Evolutionary conservation across 2,797 vertebrate species (phyloP).

Genomic region (Falco concolor): DNA sequence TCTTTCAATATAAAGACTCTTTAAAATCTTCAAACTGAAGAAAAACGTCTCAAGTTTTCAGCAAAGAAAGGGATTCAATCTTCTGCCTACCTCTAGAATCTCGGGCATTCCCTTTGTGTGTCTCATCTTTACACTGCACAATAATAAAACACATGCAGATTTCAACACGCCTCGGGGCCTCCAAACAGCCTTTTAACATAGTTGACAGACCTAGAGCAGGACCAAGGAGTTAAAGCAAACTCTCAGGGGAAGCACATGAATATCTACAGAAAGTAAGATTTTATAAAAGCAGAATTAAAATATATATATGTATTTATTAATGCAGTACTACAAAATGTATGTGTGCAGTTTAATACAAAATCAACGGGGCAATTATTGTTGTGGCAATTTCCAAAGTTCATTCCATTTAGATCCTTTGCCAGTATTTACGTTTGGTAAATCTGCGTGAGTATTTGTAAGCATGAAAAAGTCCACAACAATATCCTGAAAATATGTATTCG

Average conservation of each 20-base stretch:
- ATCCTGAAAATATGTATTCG: neutral
- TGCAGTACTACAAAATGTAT: neutral
- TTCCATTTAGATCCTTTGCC: neutral
- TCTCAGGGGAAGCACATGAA: neutral
- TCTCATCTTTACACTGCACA: neutral
- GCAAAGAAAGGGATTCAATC: neutral
- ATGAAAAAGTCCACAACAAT: neutral
- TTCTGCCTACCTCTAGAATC: neutral
- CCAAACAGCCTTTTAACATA: neutral
- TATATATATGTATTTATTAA: neutral
- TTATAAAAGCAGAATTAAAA: neutral
- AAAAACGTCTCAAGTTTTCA: neutral
- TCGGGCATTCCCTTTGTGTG: fast-evolving
- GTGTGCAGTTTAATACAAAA: neutral
- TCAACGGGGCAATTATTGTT: neutral
- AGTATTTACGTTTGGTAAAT: neutral
- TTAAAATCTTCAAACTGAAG: neutral
- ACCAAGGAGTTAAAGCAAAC: neutral
- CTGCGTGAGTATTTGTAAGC: neutral
- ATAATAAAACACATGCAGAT: neutral
- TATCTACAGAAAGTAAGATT: neutral
- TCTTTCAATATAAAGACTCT: neutral
- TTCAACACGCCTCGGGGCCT: neutral
- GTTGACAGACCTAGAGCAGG: neutral
- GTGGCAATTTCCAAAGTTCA: neutral